Percentiles rank a stretch among this genome's conserved stretches.
These are phyloP conservation scores for Leucophora obtusa DNA, from an alignment of 2,888 invertebrate species.

Conservation along the genomic window DNA sequence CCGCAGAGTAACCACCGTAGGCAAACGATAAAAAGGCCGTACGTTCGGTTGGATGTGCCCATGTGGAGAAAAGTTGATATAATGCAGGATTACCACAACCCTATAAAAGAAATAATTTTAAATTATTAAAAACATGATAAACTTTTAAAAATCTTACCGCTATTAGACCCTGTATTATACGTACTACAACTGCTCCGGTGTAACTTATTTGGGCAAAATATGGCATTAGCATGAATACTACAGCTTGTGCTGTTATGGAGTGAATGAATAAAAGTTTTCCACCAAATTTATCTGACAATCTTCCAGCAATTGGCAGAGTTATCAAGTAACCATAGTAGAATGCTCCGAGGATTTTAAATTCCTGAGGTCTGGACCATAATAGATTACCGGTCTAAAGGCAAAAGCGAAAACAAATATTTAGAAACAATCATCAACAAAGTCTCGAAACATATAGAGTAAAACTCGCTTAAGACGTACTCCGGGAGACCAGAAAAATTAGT, in stretches of 20 bases:
- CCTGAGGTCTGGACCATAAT: slow-evolving; percentile 80
- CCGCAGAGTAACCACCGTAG: slow-evolving; percentile 79
- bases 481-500: too few relatives aligned
- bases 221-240: slow-evolving; percentile 79
- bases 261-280: slow-evolving; percentile 76
- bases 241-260: slow-evolving; percentile 74
- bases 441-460: too few relatives aligned
- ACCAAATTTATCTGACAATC: slow-evolving; percentile 77
- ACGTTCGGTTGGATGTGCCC: slow-evolving; percentile 78
- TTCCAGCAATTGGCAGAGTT: slow-evolving; percentile 77
- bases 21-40: slow-evolving; percentile 77
- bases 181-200: slow-evolving; percentile 74
- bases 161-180: slow-evolving; percentile 79
- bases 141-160: slow-evolving; percentile 74
- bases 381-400: slow-evolving; percentile 36
- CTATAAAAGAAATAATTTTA: slow-evolving; percentile 65
- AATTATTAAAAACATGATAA: not conserved
- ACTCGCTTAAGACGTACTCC: too few relatives aligned
- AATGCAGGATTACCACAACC: slow-evolving; percentile 76
- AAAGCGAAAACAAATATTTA: not conserved
- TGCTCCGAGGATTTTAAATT: slow-evolving; percentile 80
- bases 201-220: slow-evolving; percentile 77
- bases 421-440: too few relatives aligned
- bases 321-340: slow-evolving; percentile 80
- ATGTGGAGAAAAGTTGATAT: slow-evolving; percentile 76